Conservation (phyloP, 2,888 invertebrate genomes). For the Drosophila subquinaria region DNA sequence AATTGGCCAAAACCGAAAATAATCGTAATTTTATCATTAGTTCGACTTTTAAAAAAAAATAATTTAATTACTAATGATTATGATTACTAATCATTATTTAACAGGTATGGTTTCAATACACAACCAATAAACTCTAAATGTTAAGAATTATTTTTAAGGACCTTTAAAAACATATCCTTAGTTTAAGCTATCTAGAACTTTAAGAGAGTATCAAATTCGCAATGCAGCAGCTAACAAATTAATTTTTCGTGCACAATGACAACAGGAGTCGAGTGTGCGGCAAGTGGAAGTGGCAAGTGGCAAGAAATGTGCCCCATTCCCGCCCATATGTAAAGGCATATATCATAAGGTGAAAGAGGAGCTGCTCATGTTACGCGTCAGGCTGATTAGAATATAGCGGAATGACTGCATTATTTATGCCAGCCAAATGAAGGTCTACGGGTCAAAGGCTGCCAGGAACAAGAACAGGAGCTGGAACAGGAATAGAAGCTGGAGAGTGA, state of each 20-base stretch:
- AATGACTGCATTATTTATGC: constrained; percentile 66
- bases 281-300: constrained; percentile 23
- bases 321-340: constrained; percentile 33
- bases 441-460: constrained; percentile 63
- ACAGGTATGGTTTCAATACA: neutral
- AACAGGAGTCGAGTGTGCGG: constrained; percentile 38
- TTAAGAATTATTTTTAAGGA: neutral
- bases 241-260: constrained; percentile 74
- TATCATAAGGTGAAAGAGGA: constrained; percentile 49
- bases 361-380: constrained; percentile 73
- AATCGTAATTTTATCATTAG: too few species aligned
- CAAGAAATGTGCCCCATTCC: constrained; percentile 4
- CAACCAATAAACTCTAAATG: neutral
- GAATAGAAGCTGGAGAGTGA: constrained; percentile 3
- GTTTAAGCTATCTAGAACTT: constrained; percentile 32
- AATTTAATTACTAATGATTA: too few species aligned
- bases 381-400: constrained; percentile 80
- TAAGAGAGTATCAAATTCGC: constrained; percentile 48
- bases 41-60: too few species aligned
- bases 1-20: too few species aligned
- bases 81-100: too few species aligned
- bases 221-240: constrained; percentile 73
- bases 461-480: constrained; percentile 3
- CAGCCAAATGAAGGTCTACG: constrained; percentile 75
- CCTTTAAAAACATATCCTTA: neutral